phyloP scores from a whole-genome alignment of 2,888 invertebrate species.

The Stramonita haemastoma region DNA sequence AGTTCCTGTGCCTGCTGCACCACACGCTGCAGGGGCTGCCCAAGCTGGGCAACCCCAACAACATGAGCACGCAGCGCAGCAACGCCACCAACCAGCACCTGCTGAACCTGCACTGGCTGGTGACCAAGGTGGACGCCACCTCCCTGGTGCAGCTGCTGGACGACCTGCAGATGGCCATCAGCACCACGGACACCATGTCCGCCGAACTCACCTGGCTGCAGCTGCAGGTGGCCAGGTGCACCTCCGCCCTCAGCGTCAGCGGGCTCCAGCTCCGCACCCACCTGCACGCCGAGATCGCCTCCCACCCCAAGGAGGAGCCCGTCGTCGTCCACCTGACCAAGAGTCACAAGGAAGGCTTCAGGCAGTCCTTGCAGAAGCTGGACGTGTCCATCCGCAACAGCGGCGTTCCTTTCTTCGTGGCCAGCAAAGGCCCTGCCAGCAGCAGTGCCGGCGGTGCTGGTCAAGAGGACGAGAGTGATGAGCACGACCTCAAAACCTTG shows the following conservation, averaged over 20 bases:
- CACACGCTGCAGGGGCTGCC: constrained; percentile 42
- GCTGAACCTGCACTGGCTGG: constrained; percentile 46
- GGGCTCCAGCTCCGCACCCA: constrained; percentile 25
- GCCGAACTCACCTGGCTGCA: constrained; percentile 25
- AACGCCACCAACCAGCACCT: constrained; percentile 34
- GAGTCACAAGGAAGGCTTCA: neutral
- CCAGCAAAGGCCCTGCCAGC: neutral
- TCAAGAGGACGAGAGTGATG: neutral
- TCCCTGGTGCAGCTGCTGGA: constrained; percentile 46
- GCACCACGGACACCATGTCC: constrained; percentile 28
- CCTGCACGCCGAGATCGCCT: neutral
- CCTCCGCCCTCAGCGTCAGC: constrained; percentile 23
- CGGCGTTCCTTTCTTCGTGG: neutral
- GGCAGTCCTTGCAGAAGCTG: neutral
- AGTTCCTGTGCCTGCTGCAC: constrained; percentile 46
- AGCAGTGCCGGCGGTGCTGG: neutral
- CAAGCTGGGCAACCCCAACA: neutral
- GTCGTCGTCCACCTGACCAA: neutral
- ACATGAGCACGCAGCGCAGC: constrained; percentile 20
- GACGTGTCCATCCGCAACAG: neutral
- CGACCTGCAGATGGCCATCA: constrained; percentile 46
- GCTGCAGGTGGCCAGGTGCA: constrained; percentile 1
- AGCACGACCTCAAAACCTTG: neutral
- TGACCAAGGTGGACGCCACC: constrained; percentile 39
- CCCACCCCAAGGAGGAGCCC: neutral